These are phyloP conservation scores for Oryzias celebensis DNA, from an alignment of 2,113 vertebrate genomes.

Conservation along the genomic window DNA sequence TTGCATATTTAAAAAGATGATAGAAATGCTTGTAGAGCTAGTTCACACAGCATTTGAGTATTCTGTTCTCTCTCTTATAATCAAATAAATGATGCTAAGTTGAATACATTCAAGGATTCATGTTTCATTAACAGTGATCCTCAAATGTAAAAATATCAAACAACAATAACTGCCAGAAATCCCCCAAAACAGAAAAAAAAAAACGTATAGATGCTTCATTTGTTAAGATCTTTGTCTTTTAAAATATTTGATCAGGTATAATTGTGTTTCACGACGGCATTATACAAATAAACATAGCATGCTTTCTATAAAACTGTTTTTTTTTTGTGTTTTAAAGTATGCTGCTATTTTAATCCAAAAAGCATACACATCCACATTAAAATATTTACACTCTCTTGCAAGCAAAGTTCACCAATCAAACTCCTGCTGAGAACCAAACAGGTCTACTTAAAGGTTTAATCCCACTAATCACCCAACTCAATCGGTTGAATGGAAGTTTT, in stretches of 20 bases:
- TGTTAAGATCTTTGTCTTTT: too few species aligned
- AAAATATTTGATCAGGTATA: too few species aligned
- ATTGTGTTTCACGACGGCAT: too few species aligned
- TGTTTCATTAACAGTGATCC: constrained; percentile 20
- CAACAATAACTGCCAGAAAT: background rate
- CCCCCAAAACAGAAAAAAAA: too few species aligned
- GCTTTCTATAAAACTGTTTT: too few species aligned
- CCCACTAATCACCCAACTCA: constrained; percentile 48
- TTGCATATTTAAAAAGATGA: background rate
- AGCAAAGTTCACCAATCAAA: constrained; percentile 19
- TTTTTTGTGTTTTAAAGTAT: too few species aligned
- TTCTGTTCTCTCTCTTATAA: constrained; percentile 24
- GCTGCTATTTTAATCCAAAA: too few species aligned
- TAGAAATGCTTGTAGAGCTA: background rate
- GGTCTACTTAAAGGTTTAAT: constrained; percentile 54
- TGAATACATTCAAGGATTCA: constrained; percentile 23
- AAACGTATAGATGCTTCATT: too few species aligned
- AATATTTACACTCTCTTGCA: background rate
- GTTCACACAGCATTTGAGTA: background rate
- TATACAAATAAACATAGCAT: too few species aligned
- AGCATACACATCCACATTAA: too few species aligned
- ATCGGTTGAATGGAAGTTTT: constrained; percentile 40
- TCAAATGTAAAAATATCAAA: background rate
- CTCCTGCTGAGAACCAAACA: constrained; percentile 4
- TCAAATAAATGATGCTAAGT: constrained; percentile 9